Evolutionary conservation across 2,888 invertebrate genomes (phyloP).

Genomic region (Yponomeuta cagnagella): DNA sequence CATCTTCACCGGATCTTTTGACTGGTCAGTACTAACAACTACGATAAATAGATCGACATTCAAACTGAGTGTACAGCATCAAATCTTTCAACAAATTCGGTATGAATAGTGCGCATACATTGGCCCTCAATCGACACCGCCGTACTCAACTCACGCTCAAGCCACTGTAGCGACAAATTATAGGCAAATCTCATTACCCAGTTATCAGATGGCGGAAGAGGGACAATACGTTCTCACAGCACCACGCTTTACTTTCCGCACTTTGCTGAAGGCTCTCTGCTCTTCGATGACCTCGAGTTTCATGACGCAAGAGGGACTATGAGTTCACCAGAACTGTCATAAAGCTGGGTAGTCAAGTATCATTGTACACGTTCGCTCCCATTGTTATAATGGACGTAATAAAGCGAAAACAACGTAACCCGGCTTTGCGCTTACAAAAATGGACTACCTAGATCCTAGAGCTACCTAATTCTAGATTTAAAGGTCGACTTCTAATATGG

Average conservation of each 20-base stretch:
- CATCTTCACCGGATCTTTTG: no score
- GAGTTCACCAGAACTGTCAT: neutral
- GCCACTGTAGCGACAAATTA: conserved; percentile 11
- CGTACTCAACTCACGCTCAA: neutral
- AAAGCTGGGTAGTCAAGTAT: neutral
- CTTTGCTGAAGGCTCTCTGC: conserved; percentile 10
- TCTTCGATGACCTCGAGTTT: neutral
- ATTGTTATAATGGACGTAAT: conserved; percentile 26
- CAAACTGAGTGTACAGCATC: no score
- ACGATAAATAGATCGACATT: no score
- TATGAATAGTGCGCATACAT: no score
- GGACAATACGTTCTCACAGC: conserved; percentile 25
- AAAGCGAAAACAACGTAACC: conserved; percentile 23
- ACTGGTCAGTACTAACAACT: no score
- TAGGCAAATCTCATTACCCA: conserved; percentile 17
- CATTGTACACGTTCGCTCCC: conserved; percentile 23
- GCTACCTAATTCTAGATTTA: neutral
- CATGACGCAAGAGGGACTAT: neutral
- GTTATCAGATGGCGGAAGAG: conserved; percentile 23
- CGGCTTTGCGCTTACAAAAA: conserved; percentile 22
- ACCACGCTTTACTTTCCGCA: conserved; percentile 21
- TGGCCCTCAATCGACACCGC: no score
- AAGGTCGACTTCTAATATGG: no score
- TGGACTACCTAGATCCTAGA: neutral
- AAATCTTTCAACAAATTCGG: no score